Evolutionary conservation across 2,797 vertebrate genomes (phyloP).

Genomic region (Neostethus bicornis): DNA sequence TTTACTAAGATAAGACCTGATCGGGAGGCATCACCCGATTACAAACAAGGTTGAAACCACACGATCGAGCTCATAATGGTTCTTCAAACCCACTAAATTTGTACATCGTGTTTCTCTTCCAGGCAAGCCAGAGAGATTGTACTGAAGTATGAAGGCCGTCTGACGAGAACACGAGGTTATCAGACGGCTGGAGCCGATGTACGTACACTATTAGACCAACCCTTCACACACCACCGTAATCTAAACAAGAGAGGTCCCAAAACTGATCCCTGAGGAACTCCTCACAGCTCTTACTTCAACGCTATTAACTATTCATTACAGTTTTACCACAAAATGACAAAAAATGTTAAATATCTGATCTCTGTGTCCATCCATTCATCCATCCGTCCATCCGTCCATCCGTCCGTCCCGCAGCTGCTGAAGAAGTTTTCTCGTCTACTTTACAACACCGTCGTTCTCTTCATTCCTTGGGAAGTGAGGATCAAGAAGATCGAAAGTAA

Average conservation of each 20-base stretch:
- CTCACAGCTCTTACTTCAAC: too few relatives aligned
- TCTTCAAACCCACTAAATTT: too few relatives aligned
- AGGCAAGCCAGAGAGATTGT: slow-evolving; percentile 95
- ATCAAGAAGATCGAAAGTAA: slow-evolving; percentile 99
- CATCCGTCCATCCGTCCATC: neutral
- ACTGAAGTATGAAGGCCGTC: slow-evolving; percentile 91
- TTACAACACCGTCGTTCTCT: slow-evolving; percentile 90
- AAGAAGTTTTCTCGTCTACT: slow-evolving; percentile 89
- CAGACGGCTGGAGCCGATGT: slow-evolving; percentile 97
- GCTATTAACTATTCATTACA: too few relatives aligned
- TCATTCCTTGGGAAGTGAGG: slow-evolving; percentile 97
- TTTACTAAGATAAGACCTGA: too few relatives aligned
- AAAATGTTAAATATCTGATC: too few relatives aligned
- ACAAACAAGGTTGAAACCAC: too few relatives aligned
- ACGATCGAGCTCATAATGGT: too few relatives aligned
- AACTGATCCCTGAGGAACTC: too few relatives aligned
- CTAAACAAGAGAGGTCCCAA: too few relatives aligned
- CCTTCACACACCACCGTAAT: neutral
- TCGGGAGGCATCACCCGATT: too few relatives aligned
- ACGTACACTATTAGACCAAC: slow-evolving; percentile 36
- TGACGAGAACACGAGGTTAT: slow-evolving; percentile 95
- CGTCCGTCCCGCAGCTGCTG: slow-evolving; percentile 82
- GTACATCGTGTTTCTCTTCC: slow-evolving; percentile 43
- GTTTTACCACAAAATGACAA: too few relatives aligned
- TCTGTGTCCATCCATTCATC: too few relatives aligned